Conservation (phyloP, 2,888 invertebrate species). For the Xanthorhoe spadicearia region DNA sequence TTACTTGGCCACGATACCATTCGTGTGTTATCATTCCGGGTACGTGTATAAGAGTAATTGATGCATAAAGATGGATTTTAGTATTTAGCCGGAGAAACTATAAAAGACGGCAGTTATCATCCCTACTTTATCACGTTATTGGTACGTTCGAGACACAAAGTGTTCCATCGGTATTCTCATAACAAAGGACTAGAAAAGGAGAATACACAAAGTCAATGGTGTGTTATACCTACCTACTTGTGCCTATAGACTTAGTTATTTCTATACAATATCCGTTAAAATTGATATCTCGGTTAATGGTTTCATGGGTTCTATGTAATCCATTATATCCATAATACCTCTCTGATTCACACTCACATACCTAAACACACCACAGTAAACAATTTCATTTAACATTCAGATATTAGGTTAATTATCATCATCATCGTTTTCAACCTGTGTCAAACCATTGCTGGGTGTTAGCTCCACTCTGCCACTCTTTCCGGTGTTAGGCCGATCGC, state of each 20-base stretch:
- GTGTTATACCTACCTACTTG: slow-evolving; percentile 2
- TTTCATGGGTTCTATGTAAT: neutral
- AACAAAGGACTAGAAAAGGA: slow-evolving; percentile 22
- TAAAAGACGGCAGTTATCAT: neutral
- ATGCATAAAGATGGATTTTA: too few relatives aligned
- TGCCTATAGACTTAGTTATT: slow-evolving; percentile 7
- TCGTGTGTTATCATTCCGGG: too few relatives aligned
- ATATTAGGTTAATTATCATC: too few relatives aligned
- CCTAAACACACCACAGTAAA: too few relatives aligned
- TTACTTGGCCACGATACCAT: too few relatives aligned
- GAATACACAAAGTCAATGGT: slow-evolving; percentile 18
- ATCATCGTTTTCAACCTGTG: too few relatives aligned
- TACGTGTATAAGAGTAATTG: too few relatives aligned
- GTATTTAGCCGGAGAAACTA: neutral
- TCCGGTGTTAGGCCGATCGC: too few relatives aligned
- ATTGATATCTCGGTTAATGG: slow-evolving; percentile 1
- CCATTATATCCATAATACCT: neutral
- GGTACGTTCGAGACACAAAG: slow-evolving; percentile 29
- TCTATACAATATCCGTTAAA: slow-evolving; percentile 7
- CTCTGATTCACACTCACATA: too few relatives aligned
- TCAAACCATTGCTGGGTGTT: too few relatives aligned
- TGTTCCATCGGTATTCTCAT: slow-evolving; percentile 20
- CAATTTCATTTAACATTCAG: too few relatives aligned
- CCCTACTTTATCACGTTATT: slow-evolving; percentile 11
- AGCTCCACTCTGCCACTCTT: too few relatives aligned